These are phyloP conservation scores for Margarornis squamiger DNA, from an alignment of 2,797 vertebrate species.

Conservation along the genomic window DNA sequence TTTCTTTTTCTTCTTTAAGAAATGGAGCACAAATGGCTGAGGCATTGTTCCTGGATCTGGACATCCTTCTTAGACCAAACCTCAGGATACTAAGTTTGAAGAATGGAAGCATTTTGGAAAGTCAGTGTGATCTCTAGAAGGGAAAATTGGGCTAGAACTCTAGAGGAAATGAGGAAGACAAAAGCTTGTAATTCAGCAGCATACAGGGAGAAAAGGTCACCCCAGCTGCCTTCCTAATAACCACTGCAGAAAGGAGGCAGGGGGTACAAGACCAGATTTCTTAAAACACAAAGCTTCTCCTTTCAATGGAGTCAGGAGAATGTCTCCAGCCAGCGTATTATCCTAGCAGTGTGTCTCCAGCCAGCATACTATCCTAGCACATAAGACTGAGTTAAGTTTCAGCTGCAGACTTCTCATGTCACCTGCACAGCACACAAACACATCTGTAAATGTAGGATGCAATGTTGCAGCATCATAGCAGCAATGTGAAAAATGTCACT, in stretches of 20 bases:
- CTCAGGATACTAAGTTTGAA: background rate
- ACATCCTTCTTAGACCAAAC: background rate
- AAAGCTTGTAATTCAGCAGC: background rate
- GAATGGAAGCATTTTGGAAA: background rate
- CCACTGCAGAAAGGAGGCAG: background rate
- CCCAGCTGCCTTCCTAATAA: background rate
- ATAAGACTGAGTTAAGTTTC: background rate
- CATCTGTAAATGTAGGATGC: accelerated
- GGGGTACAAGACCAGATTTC: background rate
- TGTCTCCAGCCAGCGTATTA: background rate
- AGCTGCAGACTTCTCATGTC: background rate
- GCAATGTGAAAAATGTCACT: background rate
- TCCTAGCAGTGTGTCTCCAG: background rate
- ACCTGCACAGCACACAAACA: background rate
- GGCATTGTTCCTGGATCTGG: background rate
- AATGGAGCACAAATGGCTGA: background rate
- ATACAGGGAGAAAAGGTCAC: background rate
- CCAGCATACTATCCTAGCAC: accelerated
- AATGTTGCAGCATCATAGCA: background rate
- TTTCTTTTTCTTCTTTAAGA: background rate
- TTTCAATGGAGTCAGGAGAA: background rate
- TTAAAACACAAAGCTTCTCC: background rate
- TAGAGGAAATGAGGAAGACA: background rate
- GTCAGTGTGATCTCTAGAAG: background rate
- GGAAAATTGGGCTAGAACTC: background rate